Evolutionary conservation across 1,140 invertebrate genomes (phyloP).

Genomic region (Meloidogyne chitwoodi): DNA sequence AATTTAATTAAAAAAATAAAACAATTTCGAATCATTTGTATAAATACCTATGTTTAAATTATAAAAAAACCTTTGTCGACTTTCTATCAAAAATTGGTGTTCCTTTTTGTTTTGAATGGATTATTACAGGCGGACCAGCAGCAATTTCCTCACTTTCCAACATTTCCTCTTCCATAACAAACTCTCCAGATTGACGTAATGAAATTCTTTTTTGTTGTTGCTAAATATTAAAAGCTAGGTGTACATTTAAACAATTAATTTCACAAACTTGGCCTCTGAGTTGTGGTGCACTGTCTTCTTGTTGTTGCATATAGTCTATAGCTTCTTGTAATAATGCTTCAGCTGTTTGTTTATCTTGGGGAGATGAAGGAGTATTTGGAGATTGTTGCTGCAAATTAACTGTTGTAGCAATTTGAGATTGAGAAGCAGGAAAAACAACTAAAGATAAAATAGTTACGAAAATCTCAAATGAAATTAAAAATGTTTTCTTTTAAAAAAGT

Average conservation of each 20-base stretch:
- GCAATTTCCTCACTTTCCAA: constrained; percentile 13
- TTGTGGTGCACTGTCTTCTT: background rate
- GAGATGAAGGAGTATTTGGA: background rate
- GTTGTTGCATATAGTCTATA: constrained; percentile 3
- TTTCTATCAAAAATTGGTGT: background rate
- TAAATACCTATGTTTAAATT: too few relatives aligned
- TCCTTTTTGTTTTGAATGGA: background rate
- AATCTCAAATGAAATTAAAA: too few relatives aligned
- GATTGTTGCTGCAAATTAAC: background rate
- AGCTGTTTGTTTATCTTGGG: background rate
- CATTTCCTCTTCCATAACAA: constrained; percentile 22
- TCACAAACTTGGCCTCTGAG: background rate
- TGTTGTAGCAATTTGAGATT: background rate
- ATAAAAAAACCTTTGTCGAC: background rate
- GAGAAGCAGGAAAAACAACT: background rate
- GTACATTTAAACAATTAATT: background rate
- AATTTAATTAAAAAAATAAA: too few relatives aligned
- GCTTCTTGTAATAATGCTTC: background rate
- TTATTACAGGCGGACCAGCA: background rate
- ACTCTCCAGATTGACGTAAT: background rate
- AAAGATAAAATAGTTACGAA: background rate
- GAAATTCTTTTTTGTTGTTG: background rate
- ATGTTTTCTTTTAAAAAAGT: too few relatives aligned
- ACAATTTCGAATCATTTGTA: too few relatives aligned
- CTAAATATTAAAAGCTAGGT: background rate